A percentile compares a stretch with the other conserved stretches of the same genome.
Conservation (phyloP, 2,888 invertebrate species). For the Drosophila tripunctata region DNA sequence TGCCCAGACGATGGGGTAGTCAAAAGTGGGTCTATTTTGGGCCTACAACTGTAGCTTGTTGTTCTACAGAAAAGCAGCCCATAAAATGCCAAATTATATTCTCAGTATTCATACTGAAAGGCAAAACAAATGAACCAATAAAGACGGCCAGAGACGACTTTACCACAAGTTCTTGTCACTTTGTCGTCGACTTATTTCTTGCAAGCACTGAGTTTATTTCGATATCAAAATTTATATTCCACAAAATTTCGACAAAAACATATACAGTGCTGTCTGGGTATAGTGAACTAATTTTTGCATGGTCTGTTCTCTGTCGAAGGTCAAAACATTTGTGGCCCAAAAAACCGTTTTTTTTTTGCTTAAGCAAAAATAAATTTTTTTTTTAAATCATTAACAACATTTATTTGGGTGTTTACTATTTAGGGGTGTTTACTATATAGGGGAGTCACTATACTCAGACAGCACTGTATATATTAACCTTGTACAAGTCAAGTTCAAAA, state of each 20-base stretch:
- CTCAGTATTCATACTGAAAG: constrained; percentile 34
- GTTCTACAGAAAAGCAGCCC: constrained; percentile 42
- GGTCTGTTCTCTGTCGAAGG: too few relatives aligned
- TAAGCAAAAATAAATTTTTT: too few relatives aligned
- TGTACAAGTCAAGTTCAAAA: constrained; percentile 63
- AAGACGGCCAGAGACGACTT: constrained; percentile 20
- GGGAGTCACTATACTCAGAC: too few relatives aligned
- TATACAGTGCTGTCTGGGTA: too few relatives aligned
- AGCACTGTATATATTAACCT: too few relatives aligned
- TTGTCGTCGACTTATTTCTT: constrained; percentile 28
- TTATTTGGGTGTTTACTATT: too few relatives aligned
- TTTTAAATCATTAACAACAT: too few relatives aligned
- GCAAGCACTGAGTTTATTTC: not conserved
- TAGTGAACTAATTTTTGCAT: too few relatives aligned
- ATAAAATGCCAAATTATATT: constrained; percentile 65
- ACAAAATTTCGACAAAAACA: constrained; percentile 21
- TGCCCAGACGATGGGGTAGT: constrained; percentile 56
- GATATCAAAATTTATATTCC: constrained; percentile 36
- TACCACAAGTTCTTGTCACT: constrained; percentile 48
- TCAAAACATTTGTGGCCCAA: too few relatives aligned
- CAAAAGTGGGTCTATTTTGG: constrained; percentile 43
- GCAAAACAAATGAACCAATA: constrained; percentile 60
- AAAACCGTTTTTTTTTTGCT: too few relatives aligned
- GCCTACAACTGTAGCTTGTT: constrained; percentile 32
- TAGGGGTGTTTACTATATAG: too few relatives aligned